Conservation (phyloP, 2,888 invertebrate species). For the Pyrgus malvae region DNA sequence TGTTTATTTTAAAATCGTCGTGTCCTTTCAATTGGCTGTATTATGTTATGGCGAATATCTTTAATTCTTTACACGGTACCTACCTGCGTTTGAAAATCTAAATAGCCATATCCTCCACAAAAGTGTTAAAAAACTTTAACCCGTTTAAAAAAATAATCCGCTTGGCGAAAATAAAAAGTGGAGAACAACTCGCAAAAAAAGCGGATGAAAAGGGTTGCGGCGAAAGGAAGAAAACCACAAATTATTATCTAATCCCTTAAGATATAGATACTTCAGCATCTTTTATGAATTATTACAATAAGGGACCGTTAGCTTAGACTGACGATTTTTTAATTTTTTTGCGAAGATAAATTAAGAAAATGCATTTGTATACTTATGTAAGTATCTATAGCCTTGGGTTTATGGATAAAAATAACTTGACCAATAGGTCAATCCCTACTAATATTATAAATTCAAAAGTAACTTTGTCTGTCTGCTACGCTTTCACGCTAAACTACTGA, state of each 20-base stretch:
- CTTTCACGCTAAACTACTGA: too few species aligned
- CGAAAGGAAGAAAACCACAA: conserved; percentile 55
- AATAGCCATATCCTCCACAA: conserved; percentile 37
- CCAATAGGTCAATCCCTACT: too few species aligned
- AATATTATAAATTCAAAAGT: too few species aligned
- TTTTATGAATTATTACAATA: conserved; percentile 35
- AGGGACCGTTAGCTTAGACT: conserved; percentile 31
- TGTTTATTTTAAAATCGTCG: neutral
- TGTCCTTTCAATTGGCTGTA: conserved; percentile 13
- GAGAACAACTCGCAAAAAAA: conserved; percentile 46
- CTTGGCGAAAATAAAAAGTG: conserved; percentile 62
- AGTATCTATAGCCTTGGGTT: too few species aligned
- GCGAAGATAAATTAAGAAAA: neutral
- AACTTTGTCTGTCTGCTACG: too few species aligned
- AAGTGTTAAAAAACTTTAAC: conserved; percentile 55
- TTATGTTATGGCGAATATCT: conserved; percentile 13
- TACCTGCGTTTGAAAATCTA: conserved; percentile 13
- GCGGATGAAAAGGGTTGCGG: conserved; percentile 50
- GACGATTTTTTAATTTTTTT: neutral
- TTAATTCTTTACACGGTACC: conserved; percentile 4
- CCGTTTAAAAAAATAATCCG: conserved; percentile 72
- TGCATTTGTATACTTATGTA: too few species aligned
- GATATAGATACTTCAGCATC: conserved; percentile 42
- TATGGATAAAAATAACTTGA: too few species aligned
- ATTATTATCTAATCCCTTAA: conserved; percentile 59